Conservation (phyloP, 1,140 invertebrate species). For the Helicorthomorpha holstii region DNA sequence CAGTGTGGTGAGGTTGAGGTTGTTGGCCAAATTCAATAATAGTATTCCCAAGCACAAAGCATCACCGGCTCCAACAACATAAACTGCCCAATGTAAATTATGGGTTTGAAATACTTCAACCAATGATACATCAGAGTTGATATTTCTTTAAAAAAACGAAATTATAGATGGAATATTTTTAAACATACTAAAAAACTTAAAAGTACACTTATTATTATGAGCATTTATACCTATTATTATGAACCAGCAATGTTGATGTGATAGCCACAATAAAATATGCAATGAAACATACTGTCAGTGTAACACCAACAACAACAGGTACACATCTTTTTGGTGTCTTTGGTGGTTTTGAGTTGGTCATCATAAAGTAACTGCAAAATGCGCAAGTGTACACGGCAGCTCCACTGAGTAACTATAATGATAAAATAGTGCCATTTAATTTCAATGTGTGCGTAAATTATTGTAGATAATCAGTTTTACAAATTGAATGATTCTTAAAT, state of each 20-base stretch:
- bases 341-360: constrained; percentile 1
- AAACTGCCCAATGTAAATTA: constrained; percentile 2
- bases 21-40: neutral
- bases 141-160: neutral
- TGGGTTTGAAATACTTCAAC: constrained; percentile 2
- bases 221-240: neutral
- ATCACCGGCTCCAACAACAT: neutral
- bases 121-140: constrained; percentile 1
- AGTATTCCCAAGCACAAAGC: neutral
- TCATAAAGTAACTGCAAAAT: neutral
- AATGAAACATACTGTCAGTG: constrained; percentile 16
- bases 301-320: constrained; percentile 17
- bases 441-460: neutral
- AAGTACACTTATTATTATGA: too few relatives aligned
- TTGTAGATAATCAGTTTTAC: neutral
- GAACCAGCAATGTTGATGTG: constrained; percentile 12
- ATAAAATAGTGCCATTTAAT: neutral
- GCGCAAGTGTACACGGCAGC: constrained; percentile 3
- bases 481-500: neutral
- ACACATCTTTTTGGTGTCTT: constrained; percentile 15
- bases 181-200: neutral
- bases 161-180: neutral
- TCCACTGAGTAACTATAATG: neutral
- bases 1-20: neutral
- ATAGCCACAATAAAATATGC: constrained; percentile 17